Evolutionary conservation across 1,140 invertebrate species (phyloP).

Genomic region (Drosophila orena): DNA sequence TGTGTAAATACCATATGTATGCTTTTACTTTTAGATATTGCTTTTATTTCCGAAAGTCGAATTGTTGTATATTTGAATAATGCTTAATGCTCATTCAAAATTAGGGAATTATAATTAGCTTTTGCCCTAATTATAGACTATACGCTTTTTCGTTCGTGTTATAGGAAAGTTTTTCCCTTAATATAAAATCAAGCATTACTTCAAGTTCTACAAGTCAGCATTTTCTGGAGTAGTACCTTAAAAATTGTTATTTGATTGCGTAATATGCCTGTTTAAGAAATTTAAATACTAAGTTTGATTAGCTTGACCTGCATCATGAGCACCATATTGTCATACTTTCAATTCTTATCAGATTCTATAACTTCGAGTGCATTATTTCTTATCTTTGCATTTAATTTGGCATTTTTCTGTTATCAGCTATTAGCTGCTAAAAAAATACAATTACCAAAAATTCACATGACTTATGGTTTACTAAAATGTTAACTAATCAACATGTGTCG

Average conservation of each 20-base stretch:
- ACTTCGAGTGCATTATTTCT: conserved; percentile 59
- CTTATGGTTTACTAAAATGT: conserved; percentile 39
- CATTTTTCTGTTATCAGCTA: conserved; percentile 49
- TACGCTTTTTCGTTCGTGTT: too few relatives aligned
- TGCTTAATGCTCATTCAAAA: conserved; percentile 7
- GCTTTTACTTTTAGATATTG: conserved; percentile 59
- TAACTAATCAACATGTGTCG: conserved; percentile 45
- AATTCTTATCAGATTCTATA: conserved; percentile 36
- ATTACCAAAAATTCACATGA: conserved; percentile 25
- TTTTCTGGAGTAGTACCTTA: neutral
- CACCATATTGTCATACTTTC: neutral
- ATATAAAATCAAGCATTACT: too few relatives aligned
- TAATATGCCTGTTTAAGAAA: neutral
- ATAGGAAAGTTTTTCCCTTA: too few relatives aligned
- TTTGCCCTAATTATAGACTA: neutral
- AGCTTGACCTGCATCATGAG: neutral
- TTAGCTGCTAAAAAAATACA: conserved; percentile 1
- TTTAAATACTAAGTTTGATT: neutral
- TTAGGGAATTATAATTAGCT: conserved; percentile 9
- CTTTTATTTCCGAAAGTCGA: conserved; percentile 3
- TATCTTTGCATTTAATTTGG: conserved; percentile 61
- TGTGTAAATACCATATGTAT: conserved; percentile 15
- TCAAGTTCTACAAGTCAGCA: neutral
- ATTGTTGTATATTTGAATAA: neutral
- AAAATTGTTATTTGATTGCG: neutral